These are phyloP conservation scores for Augochlora pura DNA, from an alignment of 1,140 invertebrate species.

Conservation along the genomic window DNA sequence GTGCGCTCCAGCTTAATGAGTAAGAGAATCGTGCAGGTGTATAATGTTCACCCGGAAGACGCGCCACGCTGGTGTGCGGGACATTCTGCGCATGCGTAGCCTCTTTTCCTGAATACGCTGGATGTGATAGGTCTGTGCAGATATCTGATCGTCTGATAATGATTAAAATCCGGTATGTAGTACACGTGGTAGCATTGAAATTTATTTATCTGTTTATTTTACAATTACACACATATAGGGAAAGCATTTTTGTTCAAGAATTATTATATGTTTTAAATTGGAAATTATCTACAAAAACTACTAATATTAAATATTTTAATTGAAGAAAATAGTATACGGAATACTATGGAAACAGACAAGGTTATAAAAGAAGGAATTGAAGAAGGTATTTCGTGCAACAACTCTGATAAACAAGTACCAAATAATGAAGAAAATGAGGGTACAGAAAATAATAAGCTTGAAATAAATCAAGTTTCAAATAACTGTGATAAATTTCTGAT, in stretches of 20 bases:
- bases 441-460: not conserved
- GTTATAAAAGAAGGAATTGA: slow-evolving; percentile 12
- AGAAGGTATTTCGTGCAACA: not conserved
- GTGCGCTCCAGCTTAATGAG: no score
- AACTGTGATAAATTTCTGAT: not conserved
- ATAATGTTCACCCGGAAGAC: no score
- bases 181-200: not conserved
- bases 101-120: no score
- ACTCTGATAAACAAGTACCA: not conserved
- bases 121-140: no score
- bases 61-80: no score
- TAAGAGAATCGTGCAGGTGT: no score
- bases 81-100: not conserved
- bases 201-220: not conserved
- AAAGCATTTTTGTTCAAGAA: not conserved
- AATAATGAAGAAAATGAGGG: not conserved
- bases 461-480: not conserved
- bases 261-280: not conserved
- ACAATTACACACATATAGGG: not conserved
- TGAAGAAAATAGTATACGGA: not conserved
- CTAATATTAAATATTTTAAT: not conserved
- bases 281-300: not conserved
- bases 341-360: slow-evolving; percentile 18
- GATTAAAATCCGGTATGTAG: not conserved
- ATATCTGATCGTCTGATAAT: not conserved